phyloP scores from a whole-genome alignment of 1,140 invertebrate genomes.

The Mycetomoellerius zeteki region DNA sequence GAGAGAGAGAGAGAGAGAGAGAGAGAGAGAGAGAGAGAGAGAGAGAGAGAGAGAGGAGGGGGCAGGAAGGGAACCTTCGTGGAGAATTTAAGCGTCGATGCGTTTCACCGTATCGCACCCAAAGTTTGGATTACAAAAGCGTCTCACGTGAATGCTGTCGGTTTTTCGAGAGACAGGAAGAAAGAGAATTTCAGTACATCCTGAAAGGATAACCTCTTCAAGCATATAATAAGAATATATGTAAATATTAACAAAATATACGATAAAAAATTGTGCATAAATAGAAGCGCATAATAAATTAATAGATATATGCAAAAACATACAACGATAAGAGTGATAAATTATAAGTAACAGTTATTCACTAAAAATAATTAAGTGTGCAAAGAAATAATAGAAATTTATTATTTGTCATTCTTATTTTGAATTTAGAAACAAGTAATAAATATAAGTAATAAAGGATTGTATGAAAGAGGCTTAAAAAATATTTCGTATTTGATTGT shows the following conservation, averaged over 20 bases:
- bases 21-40: background rate
- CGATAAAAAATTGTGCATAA: background rate
- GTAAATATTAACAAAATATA: background rate
- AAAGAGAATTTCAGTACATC: conserved; percentile 5
- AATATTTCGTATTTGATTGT: background rate
- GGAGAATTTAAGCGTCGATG: conserved; percentile 55
- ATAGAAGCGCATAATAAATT: background rate
- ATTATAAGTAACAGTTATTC: background rate
- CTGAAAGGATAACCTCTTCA: conserved; percentile 11
- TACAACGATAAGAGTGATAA: background rate
- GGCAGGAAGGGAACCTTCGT: conserved; percentile 5
- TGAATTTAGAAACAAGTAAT: background rate
- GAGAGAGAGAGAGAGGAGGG: background rate
- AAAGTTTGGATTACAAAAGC: conserved; percentile 51
- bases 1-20: background rate
- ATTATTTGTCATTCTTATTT: background rate
- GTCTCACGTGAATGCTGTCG: background rate
- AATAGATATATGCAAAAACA: background rate
- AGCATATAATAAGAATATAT: background rate
- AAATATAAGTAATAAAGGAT: background rate
- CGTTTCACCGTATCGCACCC: conserved; percentile 41
- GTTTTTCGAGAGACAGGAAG: conserved; percentile 27
- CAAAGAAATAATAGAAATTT: conserved; percentile 3
- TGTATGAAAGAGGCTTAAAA: background rate
- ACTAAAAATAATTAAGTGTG: background rate